Conservation (phyloP, 2,888 invertebrate species). For the Pammene fasciana region DNA sequence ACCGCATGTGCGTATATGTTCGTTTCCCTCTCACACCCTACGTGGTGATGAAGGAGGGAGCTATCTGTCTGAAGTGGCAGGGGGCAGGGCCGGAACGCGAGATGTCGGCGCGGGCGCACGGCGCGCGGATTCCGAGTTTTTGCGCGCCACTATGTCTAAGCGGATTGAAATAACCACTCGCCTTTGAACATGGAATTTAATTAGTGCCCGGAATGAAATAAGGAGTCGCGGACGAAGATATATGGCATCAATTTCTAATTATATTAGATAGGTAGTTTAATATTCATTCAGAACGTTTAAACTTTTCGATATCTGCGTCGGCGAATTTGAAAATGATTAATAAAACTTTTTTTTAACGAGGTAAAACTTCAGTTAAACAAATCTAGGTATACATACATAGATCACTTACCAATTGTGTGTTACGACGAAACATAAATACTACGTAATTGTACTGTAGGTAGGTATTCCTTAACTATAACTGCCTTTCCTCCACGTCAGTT, state of each 20-base stretch:
- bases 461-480: too few relatives aligned
- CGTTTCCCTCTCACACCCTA: conserved; percentile 12
- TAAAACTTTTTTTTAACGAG: too few relatives aligned
- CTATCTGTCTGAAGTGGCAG: conserved; percentile 37
- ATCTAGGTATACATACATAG: too few relatives aligned
- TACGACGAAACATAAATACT: too few relatives aligned
- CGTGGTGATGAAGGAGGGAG: conserved; percentile 9
- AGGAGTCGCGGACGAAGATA: conserved; percentile 41
- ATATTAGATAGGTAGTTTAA: conserved; percentile 7
- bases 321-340: too few relatives aligned
- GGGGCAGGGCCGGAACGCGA: conserved; percentile 42
- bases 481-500: too few relatives aligned
- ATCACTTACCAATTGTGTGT: too few relatives aligned
- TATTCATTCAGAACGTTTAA: too few relatives aligned
- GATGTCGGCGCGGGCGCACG: conserved; percentile 58
- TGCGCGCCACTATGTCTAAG: conserved; percentile 74
- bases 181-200: conserved; percentile 64
- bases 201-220: conserved; percentile 62
- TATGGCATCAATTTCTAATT: conserved; percentile 37
- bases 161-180: conserved; percentile 74
- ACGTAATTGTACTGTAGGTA: too few relatives aligned
- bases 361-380: too few relatives aligned
- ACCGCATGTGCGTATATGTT: background rate
- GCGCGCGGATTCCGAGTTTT: conserved; percentile 69
- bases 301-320: too few relatives aligned